These are phyloP conservation scores for Holocentrus rufus DNA, from an alignment of 2,797 vertebrate species.

Conservation along the genomic window DNA sequence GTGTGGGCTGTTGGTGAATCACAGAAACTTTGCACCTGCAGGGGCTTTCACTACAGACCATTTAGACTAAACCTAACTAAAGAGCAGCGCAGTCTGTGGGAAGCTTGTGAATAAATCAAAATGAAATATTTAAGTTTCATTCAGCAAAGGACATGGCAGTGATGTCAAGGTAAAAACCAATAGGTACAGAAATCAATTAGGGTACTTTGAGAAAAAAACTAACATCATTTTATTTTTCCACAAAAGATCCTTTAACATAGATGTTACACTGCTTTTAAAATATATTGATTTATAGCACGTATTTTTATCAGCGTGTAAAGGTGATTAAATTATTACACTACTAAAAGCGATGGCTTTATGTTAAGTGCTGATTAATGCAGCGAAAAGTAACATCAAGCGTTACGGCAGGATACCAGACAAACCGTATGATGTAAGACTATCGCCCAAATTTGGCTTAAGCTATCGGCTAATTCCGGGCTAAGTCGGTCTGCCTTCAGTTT, in stretches of 20 bases:
- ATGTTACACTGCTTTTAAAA: too few relatives aligned
- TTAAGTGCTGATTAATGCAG: too few relatives aligned
- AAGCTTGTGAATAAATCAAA: background rate
- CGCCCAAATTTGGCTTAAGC: background rate
- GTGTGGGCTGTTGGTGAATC: conserved; percentile 41
- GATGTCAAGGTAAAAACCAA: too few relatives aligned
- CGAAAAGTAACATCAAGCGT: background rate
- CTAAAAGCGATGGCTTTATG: too few relatives aligned
- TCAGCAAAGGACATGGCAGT: too few relatives aligned
- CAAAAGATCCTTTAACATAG: too few relatives aligned
- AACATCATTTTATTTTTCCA: too few relatives aligned
- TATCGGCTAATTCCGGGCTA: conserved; percentile 13
- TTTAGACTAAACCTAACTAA: background rate
- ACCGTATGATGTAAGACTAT: background rate
- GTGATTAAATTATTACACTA: too few relatives aligned
- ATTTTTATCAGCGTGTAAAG: too few relatives aligned
- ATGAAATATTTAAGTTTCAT: background rate
- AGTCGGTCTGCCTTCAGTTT: conserved; percentile 22
- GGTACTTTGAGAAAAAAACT: too few relatives aligned
- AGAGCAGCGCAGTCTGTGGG: too few relatives aligned
- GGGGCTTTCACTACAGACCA: conserved; percentile 3
- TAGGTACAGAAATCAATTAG: background rate
- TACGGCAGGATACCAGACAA: background rate
- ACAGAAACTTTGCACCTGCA: conserved; percentile 17
- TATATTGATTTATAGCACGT: too few relatives aligned